phyloP scores from a whole-genome alignment of 1,140 invertebrate species.

The Cyphomyrmex costatus region DNA sequence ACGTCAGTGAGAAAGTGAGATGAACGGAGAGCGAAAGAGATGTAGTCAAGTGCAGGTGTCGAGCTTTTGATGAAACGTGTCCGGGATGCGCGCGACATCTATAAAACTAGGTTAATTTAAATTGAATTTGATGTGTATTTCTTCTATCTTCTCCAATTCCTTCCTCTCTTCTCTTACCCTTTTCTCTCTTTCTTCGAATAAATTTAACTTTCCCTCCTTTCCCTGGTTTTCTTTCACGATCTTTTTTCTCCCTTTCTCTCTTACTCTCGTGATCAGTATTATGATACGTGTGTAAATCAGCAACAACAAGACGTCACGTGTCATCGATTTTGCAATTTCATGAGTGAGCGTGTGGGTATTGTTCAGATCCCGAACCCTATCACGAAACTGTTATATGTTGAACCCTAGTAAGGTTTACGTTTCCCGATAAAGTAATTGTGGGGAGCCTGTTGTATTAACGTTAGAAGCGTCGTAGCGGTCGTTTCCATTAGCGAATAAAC shows the following conservation, averaged over 20 bases:
- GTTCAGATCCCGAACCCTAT: constrained; percentile 13
- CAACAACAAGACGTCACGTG: constrained; percentile 2
- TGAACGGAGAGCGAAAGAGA: not conserved
- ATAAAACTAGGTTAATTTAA: constrained; percentile 69
- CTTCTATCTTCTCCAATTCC: not conserved
- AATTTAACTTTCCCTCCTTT: not conserved
- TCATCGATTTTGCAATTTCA: constrained; percentile 39
- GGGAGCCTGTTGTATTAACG: constrained; percentile 31
- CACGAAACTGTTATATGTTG: constrained; percentile 3
- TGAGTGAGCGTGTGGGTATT: not conserved
- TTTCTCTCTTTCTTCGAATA: not conserved
- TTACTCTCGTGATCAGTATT: constrained; percentile 1
- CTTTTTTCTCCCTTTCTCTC: not conserved
- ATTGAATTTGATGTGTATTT: constrained; percentile 63
- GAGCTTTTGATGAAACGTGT: constrained; percentile 38
- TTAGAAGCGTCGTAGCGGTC: constrained; percentile 9
- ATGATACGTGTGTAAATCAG: constrained; percentile 8
- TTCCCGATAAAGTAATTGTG: constrained; percentile 40
- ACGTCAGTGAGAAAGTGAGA: constrained; percentile 42
- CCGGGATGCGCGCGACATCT: constrained; percentile 39
- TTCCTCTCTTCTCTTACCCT: not conserved
- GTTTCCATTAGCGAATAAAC: constrained; percentile 60
- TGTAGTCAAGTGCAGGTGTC: constrained; percentile 36
- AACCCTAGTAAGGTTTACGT: constrained; percentile 29
- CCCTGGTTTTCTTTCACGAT: not conserved